Conservation (phyloP, 2,888 invertebrate species). For the Drepanosiphum platanoidis region DNA sequence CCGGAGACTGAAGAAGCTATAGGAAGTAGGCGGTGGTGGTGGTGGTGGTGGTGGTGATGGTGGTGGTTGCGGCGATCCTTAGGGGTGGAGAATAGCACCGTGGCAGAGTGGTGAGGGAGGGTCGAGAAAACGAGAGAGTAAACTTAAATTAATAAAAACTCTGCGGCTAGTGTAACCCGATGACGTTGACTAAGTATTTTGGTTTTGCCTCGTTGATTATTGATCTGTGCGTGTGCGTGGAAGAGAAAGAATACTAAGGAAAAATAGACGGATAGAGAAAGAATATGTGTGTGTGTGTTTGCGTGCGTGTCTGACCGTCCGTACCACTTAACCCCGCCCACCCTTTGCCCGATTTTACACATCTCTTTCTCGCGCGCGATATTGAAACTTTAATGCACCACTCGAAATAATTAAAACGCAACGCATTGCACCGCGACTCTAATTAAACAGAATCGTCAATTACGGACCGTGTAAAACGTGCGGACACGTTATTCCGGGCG, state of each 20-base stretch:
- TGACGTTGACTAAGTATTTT: conserved; percentile 58
- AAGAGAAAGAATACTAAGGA: too few species aligned
- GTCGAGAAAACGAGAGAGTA: not conserved
- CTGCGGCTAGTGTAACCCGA: conserved; percentile 17
- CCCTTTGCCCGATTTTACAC: not conserved
- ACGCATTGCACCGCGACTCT: not conserved
- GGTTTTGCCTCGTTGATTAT: conserved; percentile 52
- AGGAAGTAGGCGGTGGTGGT: not conserved
- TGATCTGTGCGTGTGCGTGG: conserved; percentile 16
- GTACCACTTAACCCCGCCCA: not conserved
- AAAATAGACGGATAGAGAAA: too few species aligned
- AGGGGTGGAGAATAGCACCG: not conserved
- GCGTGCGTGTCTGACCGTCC: not conserved
- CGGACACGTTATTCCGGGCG: too few species aligned
- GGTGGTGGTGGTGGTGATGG: not conserved
- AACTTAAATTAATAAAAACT: conserved; percentile 60
- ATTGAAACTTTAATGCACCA: conserved; percentile 13
- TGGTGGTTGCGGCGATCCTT: not conserved
- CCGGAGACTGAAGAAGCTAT: not conserved
- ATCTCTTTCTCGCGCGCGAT: not conserved
- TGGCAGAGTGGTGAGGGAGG: not conserved
- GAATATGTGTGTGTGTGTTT: not conserved
- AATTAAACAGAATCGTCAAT: not conserved
- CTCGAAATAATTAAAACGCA: conserved; percentile 20
- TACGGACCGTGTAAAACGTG: too few species aligned